Percentiles rank a stretch among this genome's conserved stretches.
Conservation (phyloP, 2,888 invertebrate species). For the Neoascia interrupta region DNA sequence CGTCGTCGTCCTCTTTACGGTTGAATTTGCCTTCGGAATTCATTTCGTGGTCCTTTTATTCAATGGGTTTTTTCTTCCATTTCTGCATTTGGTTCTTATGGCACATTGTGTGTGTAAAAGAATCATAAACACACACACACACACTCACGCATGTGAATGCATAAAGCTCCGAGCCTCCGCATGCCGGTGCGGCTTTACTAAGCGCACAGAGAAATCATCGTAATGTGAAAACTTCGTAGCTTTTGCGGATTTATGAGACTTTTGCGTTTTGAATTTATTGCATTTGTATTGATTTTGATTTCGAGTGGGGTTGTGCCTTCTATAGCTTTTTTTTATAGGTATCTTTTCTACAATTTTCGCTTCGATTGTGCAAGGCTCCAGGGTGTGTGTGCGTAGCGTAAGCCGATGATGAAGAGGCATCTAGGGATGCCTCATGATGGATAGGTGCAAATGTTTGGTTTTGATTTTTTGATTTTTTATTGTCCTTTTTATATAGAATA, state of each 20-base stretch:
- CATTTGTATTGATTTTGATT: slow-evolving; percentile 67
- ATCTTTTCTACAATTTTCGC: slow-evolving; percentile 23
- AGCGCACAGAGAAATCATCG: slow-evolving; percentile 50
- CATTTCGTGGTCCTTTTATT: slow-evolving; percentile 49
- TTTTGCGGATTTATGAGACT: slow-evolving; percentile 65
- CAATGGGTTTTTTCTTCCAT: slow-evolving; percentile 22
- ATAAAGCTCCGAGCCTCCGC: too few relatives aligned
- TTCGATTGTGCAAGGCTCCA: slow-evolving; percentile 8
- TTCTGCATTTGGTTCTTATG: slow-evolving; percentile 21
- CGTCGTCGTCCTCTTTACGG: slow-evolving; percentile 22
- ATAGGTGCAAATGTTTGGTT: slow-evolving; percentile 30
- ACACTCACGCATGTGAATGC: too few relatives aligned
- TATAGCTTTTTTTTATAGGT: not conserved
- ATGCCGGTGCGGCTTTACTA: too few relatives aligned
- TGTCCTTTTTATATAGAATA: not conserved
- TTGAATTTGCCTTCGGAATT: slow-evolving; percentile 58
- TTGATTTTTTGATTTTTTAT: slow-evolving; percentile 3
- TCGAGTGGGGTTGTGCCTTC: slow-evolving; percentile 34
- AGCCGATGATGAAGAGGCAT: slow-evolving; percentile 3
- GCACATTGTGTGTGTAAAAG: slow-evolving; percentile 22
- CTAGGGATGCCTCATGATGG: slow-evolving; percentile 23
- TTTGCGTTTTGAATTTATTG: slow-evolving; percentile 66
- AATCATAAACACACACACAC: slow-evolving; percentile 1
- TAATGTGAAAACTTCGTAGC: slow-evolving; percentile 53
- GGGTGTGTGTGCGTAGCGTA: slow-evolving; percentile 12